phyloP scores from a whole-genome alignment of 1,140 invertebrate genomes.

The Bicyclus anynana region DNA sequence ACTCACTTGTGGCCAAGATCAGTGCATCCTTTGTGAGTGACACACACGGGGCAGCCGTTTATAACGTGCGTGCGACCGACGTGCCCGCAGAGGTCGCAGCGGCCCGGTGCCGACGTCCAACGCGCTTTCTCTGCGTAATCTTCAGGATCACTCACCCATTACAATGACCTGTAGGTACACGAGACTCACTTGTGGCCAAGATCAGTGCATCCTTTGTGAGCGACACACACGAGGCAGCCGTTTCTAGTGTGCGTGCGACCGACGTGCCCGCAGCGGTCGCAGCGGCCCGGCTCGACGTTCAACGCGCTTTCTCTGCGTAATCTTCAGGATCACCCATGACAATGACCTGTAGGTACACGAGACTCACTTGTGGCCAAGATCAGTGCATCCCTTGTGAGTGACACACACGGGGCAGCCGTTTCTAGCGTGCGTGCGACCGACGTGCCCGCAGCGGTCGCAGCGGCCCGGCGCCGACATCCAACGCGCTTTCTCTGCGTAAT shows the following conservation, averaged over 20 bases:
- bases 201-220: conserved; percentile 43
- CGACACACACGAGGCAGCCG: conserved; percentile 81
- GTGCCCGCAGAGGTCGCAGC: conserved; percentile 84
- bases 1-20: neutral
- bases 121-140: conserved; percentile 76
- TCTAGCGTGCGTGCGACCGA: conserved; percentile 79
- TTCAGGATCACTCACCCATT: conserved; percentile 79
- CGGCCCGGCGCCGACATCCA: conserved; percentile 78
- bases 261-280: conserved; percentile 82
- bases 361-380: neutral
- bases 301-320: conserved; percentile 76
- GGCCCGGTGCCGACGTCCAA: conserved; percentile 77
- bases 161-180: conserved; percentile 46
- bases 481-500: conserved; percentile 75
- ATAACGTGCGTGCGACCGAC: conserved; percentile 79
- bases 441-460: conserved; percentile 84
- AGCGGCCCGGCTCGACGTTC: conserved; percentile 78
- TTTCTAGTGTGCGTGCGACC: conserved; percentile 80
- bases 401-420: conserved; percentile 81
- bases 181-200: neutral
- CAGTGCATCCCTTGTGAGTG: conserved; percentile 56
- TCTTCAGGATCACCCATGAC: conserved; percentile 79
- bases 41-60: conserved; percentile 81
- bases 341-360: conserved; percentile 39
- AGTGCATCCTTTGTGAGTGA: conserved; percentile 60